phyloP scores from a whole-genome alignment of 2,888 invertebrate genomes.

The Pseudolycoriella hygida region DNA sequence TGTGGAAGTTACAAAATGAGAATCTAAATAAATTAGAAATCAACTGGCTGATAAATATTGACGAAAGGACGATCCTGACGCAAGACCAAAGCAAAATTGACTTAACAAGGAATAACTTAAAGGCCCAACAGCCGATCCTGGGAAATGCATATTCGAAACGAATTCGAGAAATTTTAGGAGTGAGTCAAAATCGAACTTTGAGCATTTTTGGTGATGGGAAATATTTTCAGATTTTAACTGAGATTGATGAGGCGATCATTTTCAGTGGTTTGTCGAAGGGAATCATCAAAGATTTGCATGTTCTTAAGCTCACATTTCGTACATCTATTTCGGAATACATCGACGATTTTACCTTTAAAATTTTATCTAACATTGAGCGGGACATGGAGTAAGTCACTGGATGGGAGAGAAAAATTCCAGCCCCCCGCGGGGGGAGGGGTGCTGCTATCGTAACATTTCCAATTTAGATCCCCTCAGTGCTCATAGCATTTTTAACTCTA shows the following conservation, averaged over 20 bases:
- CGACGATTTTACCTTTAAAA: conserved; percentile 27
- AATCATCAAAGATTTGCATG: conserved; percentile 19
- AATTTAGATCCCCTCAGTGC: too few relatives aligned
- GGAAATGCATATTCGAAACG: conserved; percentile 26
- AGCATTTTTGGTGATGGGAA: too few relatives aligned
- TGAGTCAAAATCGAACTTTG: too few relatives aligned
- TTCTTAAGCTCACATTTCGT: conserved; percentile 24
- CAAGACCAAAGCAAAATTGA: conserved; percentile 23
- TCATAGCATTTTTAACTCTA: too few relatives aligned
- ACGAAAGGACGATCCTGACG: conserved; percentile 26
- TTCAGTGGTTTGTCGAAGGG: conserved; percentile 14
- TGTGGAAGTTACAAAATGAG: conserved; percentile 23
- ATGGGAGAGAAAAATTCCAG: too few relatives aligned
- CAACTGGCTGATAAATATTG: conserved; percentile 26
- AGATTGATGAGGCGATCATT: conserved; percentile 22
- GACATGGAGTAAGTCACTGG: conserved; percentile 23
- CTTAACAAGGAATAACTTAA: conserved; percentile 20
- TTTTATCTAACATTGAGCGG: conserved; percentile 26
- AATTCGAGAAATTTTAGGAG: conserved; percentile 24
- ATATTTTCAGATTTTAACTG: conserved; percentile 20
- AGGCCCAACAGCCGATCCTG: conserved; percentile 22
- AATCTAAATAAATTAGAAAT: conserved; percentile 18
- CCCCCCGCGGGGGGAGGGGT: too few relatives aligned
- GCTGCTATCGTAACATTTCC: too few relatives aligned
- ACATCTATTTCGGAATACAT: conserved; percentile 21